These are phyloP conservation scores for Dryoscopus gambensis DNA, from an alignment of 2,113 vertebrate species.

Conservation along the genomic window DNA sequence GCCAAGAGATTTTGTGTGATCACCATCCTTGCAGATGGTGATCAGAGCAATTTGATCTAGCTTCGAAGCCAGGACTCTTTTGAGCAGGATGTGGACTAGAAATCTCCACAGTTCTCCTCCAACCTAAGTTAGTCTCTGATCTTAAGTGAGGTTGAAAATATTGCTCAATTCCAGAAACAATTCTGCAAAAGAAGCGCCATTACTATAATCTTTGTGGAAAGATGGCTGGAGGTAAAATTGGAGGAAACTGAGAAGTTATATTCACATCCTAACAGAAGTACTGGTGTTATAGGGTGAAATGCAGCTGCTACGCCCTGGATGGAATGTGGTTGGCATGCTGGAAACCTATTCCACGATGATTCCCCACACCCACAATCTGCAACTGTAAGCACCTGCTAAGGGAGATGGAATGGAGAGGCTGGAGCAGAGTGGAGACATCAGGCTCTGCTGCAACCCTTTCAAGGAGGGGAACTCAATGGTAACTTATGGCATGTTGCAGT, in stretches of 20 bases:
- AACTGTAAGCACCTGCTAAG: neutral
- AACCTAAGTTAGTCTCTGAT: neutral
- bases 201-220: neutral
- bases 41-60: neutral
- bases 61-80: neutral
- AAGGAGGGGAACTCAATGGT: rapidly evolving
- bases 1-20: neutral
- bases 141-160: neutral
- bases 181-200: neutral
- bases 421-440: neutral
- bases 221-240: neutral
- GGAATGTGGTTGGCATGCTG: neutral
- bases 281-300: neutral
- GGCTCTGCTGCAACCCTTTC: neutral
- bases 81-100: neutral
- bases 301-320: neutral
- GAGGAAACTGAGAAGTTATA: neutral
- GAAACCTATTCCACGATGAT: neutral
- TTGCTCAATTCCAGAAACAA: neutral
- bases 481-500: neutral
- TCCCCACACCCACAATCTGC: neutral
- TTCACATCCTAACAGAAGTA: neutral
- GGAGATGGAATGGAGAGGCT: neutral
- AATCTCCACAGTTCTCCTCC: neutral
- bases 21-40: neutral